Conservation (phyloP, 2,797 vertebrate genomes). For the Lagorchestes hirsutus region DNA sequence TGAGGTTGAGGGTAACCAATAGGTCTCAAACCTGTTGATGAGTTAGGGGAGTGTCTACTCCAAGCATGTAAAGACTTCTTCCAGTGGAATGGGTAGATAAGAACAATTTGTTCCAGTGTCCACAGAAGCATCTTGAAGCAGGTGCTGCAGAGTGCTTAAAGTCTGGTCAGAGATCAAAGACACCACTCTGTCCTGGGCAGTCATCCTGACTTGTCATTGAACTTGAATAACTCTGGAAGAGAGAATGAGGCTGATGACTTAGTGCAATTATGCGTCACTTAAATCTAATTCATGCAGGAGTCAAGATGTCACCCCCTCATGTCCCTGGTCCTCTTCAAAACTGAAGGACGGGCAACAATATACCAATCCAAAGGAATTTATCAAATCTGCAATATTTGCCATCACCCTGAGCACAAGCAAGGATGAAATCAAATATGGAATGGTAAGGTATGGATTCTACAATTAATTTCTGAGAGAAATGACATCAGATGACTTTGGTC, state of each 20-base stretch:
- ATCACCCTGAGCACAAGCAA: background rate
- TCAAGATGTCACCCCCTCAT: background rate
- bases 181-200: background rate
- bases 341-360: background rate
- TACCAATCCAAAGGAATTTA: background rate
- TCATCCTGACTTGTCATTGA: background rate
- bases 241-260: background rate
- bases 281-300: background rate
- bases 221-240: background rate
- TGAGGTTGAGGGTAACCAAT: background rate
- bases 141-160: background rate
- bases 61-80: background rate
- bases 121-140: background rate
- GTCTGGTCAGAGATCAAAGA: background rate
- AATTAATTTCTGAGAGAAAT: slow-evolving; percentile 21
- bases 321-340: background rate
- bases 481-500: background rate
- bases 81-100: background rate
- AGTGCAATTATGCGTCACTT: background rate
- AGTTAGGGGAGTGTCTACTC: background rate
- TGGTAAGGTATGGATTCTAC: background rate
- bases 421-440: slow-evolving; percentile 21
- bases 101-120: background rate
- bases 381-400: background rate
- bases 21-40: background rate